Base-by-base conservation (phyloP, 1,140 invertebrate genomes). In the Penaeus japonicus region DNA sequence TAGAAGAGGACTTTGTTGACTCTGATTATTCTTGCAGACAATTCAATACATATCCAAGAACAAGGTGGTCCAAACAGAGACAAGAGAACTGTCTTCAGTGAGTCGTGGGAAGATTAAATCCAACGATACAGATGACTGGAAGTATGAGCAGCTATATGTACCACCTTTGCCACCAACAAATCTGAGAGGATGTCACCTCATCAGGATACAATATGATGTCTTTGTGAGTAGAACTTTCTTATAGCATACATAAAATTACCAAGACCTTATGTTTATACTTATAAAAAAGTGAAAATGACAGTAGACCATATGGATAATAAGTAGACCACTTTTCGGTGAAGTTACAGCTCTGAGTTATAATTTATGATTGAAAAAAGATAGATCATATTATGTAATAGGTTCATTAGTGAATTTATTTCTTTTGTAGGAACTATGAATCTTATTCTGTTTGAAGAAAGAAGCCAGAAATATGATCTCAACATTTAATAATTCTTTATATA, bases 131-230 rank as follows among this genome's bases (percentile, higher is more conserved):
- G 96, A 97, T 92, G 95, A 96, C 92, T 99, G 97, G 97, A 94
- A 95, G 70, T 96, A 96, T 92, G 97, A 98, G 93, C 95, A 97
- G 92, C 94, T 99, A 78, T 97, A 97, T 92, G 97, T 99, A 85
- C 98, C 98, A 85, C 97, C 98, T 27, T 93, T 99, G 89, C 98
- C 98, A 75, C 98, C 98, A 18, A 99, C 98, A 30, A 98, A 98
- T 94, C 93, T 99, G n/a, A 94, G 97, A 89, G 98, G 97, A 59
- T 99, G 98, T 92, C 96, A 98, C 92, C 95, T 99, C 87, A 99
- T 99, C 91, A 95, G 96, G 92, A 97, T 99, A 89, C 95, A 97
- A 91, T 99, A 99, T 92, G 97, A 98, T 92, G 96, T 99, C 77
- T 97, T 97, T 93, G 97, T 98, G 93, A 96, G 96, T 96, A 32